Percentiles rank a stretch among this genome's conserved stretches.
These are phyloP conservation scores for Bungarus multicinctus DNA, from an alignment of 2,113 vertebrate genomes.

Conservation along the genomic window DNA sequence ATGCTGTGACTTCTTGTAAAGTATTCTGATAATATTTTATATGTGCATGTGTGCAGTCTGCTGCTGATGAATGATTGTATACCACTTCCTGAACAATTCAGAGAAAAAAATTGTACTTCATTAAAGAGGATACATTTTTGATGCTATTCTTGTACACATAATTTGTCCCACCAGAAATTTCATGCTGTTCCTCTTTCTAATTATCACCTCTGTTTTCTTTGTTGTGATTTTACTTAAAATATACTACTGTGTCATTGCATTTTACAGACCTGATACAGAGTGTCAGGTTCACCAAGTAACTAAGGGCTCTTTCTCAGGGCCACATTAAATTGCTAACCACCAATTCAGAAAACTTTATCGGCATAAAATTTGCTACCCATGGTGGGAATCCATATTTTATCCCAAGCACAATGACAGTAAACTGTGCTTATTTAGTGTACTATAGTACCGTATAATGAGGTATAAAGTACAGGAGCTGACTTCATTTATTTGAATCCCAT, in stretches of 20 bases:
- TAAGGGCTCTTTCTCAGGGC: background rate
- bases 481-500: background rate
- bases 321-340: background rate
- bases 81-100: background rate
- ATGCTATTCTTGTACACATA: background rate
- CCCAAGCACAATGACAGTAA: background rate
- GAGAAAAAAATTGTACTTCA: background rate
- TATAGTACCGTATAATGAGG: background rate
- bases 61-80: background rate
- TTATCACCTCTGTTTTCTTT: background rate
- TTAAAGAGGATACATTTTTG: background rate
- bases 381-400: background rate
- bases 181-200: background rate
- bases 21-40: background rate
- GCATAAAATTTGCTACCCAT: background rate
- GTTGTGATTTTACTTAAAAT: background rate
- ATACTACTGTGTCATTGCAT: background rate
- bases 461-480: background rate
- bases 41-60: background rate
- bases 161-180: background rate
- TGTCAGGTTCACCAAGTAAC: too few relatives aligned
- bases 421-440: background rate
- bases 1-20: background rate
- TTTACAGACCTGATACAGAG: background rate
- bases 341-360: background rate